Base-by-base conservation (phyloP, 2,113 vertebrate species). In the Rattus rattus region DNA sequence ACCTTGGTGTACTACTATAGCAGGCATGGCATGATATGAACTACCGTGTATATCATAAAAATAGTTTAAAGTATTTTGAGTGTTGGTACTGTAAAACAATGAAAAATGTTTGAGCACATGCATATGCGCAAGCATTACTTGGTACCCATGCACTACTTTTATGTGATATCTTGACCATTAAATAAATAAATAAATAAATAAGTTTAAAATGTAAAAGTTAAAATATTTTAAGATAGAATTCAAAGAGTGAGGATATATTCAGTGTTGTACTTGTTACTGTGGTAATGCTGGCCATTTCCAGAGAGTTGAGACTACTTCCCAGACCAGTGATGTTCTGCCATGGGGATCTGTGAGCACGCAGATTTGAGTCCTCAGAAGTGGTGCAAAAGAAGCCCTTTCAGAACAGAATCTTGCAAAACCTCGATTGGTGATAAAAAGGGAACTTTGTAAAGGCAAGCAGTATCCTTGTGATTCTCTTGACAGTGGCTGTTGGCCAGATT, bases 401-500 rank as follows among this genome's bases (percentile, higher is more conserved):
- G 54, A 69, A 14, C 39, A 22, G 2, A 36, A 13, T 19, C 47
- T 75, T 70, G 33, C 22, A 69, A 20, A 56, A 11, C 43, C 26
- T 11, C 52, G 75, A 28, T 13, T 24, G 36, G 33, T 61, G 84
- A 61, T 43, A 49, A 10, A 76, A 47, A 39, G 47, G 65, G 72
- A 39, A n/a, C 43, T 36, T 24, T 65, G 10, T 85, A 11, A 92
- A 19, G 30, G 19, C 59, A 83, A 81, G 24, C 36, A 16, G 2
- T 76, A 3, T 26, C 95, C 97, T 75, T 98, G 72, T 98, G 87
- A 73, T 98, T 99, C 94, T 98, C 84, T 98, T 95, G 39, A 91
- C 94, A 99, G 99, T 99, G 99, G 99, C 99, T 90, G 98, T 99
- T 92, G 99, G 99, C 95, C 99, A 99, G 97, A 99, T 99, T 96